Evolutionary conservation across 2,113 vertebrate genomes (phyloP).

Genomic region (Erpornis zantholeuca): DNA sequence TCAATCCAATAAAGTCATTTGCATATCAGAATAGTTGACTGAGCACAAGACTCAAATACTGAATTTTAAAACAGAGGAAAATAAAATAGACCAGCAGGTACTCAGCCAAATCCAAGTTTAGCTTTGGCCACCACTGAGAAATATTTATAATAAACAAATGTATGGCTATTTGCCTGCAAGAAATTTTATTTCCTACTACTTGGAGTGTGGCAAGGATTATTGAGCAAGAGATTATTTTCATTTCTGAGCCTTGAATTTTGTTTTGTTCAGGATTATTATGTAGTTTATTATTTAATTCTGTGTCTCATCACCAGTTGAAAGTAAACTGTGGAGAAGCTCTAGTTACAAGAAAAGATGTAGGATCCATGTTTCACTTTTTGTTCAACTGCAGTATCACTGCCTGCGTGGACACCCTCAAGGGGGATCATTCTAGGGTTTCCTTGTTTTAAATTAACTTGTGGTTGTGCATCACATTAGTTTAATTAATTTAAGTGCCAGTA

Average conservation of each 20-base stretch:
- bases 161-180: background rate
- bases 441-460: constrained; percentile 21
- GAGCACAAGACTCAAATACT: background rate
- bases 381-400: background rate
- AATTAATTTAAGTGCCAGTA: constrained; percentile 23
- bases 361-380: background rate
- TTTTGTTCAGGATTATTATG: background rate
- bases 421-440: background rate
- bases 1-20: background rate
- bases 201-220: background rate
- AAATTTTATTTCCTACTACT: background rate
- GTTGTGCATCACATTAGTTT: background rate
- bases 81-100: background rate
- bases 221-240: background rate
- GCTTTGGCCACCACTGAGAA: background rate
- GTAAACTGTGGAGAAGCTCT: background rate
- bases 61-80: background rate
- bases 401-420: background rate
- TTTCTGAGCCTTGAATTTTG: background rate
- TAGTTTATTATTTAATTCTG: background rate
- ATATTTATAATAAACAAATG: background rate
- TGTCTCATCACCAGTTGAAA: background rate
- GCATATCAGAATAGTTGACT: background rate
- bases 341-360: background rate
- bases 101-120: background rate